phyloP scores from a whole-genome alignment of 2,797 vertebrate species.

The Sparus aurata region DNA sequence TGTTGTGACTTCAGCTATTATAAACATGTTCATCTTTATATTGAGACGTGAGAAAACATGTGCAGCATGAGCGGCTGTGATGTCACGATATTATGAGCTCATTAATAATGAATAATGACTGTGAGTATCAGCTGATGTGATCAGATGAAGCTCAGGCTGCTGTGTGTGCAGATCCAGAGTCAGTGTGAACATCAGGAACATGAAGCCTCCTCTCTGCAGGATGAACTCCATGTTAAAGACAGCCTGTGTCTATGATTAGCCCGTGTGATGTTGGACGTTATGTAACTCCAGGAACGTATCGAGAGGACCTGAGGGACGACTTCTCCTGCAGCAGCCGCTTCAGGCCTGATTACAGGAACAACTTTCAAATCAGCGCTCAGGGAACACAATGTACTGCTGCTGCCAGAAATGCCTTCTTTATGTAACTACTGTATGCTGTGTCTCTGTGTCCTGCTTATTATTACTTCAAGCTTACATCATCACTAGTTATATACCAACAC shows the following conservation, averaged over 20 bases:
- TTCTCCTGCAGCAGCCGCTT: slow-evolving; percentile 43
- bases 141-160: not conserved
- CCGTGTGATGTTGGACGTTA: not conserved
- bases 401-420: not conserved
- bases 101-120: not conserved
- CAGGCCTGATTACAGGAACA: slow-evolving; percentile 44
- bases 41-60: no score
- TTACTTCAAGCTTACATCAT: not conserved
- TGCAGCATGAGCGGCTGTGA: no score
- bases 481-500: not conserved
- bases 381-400: slow-evolving; percentile 35
- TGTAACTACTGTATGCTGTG: not conserved
- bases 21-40: no score
- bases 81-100: not conserved
- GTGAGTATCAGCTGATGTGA: not conserved
- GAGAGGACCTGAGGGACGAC: slow-evolving; percentile 35
- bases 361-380: slow-evolving; percentile 33
- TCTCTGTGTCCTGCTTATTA: not conserved
- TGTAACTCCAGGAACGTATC: slow-evolving; percentile 12
- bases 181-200: not conserved
- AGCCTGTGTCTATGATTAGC: slow-evolving; percentile 9
- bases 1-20: no score
- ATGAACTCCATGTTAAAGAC: slow-evolving; percentile 9
- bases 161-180: not conserved
- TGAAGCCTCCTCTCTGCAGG: not conserved